Evolutionary conservation across 1,140 invertebrate genomes (phyloP).

Genomic region (Dinothrombium tinctorium): DNA sequence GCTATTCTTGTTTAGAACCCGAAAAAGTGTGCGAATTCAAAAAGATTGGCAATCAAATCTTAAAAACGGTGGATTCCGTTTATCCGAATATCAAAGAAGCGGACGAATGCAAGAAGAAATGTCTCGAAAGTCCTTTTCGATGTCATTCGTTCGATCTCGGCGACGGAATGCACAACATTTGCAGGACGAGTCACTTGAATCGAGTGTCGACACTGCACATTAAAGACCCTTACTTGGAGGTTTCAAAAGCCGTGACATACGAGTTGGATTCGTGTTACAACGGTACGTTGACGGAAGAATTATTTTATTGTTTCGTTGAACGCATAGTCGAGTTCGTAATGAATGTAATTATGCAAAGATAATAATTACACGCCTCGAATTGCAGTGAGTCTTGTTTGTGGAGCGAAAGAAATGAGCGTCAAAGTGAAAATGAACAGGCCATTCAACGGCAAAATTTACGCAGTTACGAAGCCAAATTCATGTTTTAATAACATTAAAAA

Average conservation of each 20-base stretch:
- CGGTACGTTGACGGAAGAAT: background rate
- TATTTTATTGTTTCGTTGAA: background rate
- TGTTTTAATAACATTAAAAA: slow-evolving; percentile 45
- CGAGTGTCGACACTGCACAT: slow-evolving; percentile 57
- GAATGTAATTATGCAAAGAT: slow-evolving; percentile 70
- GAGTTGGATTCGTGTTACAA: slow-evolving; percentile 82
- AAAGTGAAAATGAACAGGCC: slow-evolving; percentile 68
- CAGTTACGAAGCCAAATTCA: slow-evolving; percentile 73
- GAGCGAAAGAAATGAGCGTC: slow-evolving; percentile 69
- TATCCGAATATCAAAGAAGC: slow-evolving; percentile 54
- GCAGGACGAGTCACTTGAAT: slow-evolving; percentile 68
- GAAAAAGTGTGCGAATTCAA: slow-evolving; percentile 57
- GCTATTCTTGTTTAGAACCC: slow-evolving; percentile 13
- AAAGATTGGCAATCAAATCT: slow-evolving; percentile 54
- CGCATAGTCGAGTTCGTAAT: slow-evolving; percentile 10
- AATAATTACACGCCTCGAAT: slow-evolving; percentile 69
- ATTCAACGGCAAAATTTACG: slow-evolving; percentile 82
- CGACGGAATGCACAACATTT: slow-evolving; percentile 70
- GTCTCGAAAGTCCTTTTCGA: slow-evolving; percentile 52
- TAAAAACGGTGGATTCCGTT: slow-evolving; percentile 80
- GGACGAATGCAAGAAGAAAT: slow-evolving; percentile 57
- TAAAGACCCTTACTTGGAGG: slow-evolving; percentile 64
- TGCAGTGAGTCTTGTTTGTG: slow-evolving; percentile 41
- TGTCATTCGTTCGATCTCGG: slow-evolving; percentile 83
- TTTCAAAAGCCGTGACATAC: slow-evolving; percentile 56